Percentiles rank a stretch among this genome's conserved stretches.
phyloP scores from a whole-genome alignment of 2,888 invertebrate genomes.

The Chrysomela aeneicollis region DNA sequence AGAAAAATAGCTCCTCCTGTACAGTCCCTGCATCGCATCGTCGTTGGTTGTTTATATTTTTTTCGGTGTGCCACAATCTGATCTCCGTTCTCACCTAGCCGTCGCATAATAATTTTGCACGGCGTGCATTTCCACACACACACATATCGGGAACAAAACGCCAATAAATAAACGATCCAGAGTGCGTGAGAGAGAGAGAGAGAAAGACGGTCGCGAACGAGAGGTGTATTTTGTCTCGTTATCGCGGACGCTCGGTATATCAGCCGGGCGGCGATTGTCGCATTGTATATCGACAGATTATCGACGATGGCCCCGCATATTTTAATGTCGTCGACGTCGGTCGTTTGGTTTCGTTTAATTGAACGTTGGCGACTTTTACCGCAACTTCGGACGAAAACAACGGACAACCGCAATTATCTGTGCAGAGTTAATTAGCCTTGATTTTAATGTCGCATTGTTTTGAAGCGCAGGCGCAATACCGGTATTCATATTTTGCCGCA shows the following conservation, averaged over 20 bases:
- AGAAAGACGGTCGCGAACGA: background rate
- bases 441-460: no score
- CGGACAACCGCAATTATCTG: no score
- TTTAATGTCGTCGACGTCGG: background rate
- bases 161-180: background rate
- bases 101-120: background rate
- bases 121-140: background rate
- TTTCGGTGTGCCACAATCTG: background rate
- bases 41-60: no score
- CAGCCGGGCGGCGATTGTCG: constrained; percentile 33
- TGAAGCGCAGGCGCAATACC: no score
- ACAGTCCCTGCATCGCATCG: no score
- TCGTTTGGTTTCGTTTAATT: no score
- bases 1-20: no score
- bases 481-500: no score
- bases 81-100: background rate
- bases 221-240: constrained; percentile 36
- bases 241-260: constrained; percentile 27
- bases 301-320: constrained; percentile 28
- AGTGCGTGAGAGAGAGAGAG: no score
- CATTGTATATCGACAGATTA: constrained; percentile 42
- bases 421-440: no score
- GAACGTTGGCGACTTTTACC: no score
- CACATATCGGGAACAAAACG: constrained; percentile 5
- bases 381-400: no score